Base-by-base conservation (phyloP, 2,113 vertebrate genomes). In the Merops nubicus region DNA sequence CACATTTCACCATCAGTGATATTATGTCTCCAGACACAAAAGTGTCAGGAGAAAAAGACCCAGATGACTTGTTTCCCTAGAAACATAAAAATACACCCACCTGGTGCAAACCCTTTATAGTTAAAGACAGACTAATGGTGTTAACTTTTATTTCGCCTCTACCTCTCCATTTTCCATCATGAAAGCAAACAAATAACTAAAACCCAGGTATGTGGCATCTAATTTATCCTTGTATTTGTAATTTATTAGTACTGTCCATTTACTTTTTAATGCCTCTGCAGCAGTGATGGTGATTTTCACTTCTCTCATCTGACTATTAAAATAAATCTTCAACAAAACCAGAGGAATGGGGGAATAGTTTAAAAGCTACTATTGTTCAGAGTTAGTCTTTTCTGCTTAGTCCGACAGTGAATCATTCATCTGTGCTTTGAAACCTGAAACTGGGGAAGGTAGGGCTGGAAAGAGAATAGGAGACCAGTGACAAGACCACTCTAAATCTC, bases 221-320 rank as follows among this genome's bases (percentile, higher is more conserved):
- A 96, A 97, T 97, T 97, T 95, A 78, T 94, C 85, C 36, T 72
- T 8, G 47, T 89, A 87, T 72, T 94, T 96, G 86, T 88, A 97
- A 96, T 95, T 96, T 93, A 95, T 96, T 94, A 88, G 90, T 85
- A 95, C 38, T 95, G 59, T 83, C 70, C 76, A 73, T 94, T 72
- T 89, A 78, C 67, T 97, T 97, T 96, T 89, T 95, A 91, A 92
- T 85, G 83, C 67, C 12, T 87, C 47, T 79, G 69, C 43, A 87
- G 63, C 48, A 92, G 65, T 80, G 53, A 64, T 69, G 78, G 38
- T 93, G 78, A 91, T 93, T 90, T 78, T 60, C 59, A 48, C 33
- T 88, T 89, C 89, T 77, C 85, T 91, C 33, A 79, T 93, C 45
- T 77, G 59, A 87, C 72, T 96, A 85, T 93, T 94, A 91, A 78